Evolutionary conservation across 1,140 invertebrate species (phyloP).

Genomic region (Agrypnia vestita): DNA sequence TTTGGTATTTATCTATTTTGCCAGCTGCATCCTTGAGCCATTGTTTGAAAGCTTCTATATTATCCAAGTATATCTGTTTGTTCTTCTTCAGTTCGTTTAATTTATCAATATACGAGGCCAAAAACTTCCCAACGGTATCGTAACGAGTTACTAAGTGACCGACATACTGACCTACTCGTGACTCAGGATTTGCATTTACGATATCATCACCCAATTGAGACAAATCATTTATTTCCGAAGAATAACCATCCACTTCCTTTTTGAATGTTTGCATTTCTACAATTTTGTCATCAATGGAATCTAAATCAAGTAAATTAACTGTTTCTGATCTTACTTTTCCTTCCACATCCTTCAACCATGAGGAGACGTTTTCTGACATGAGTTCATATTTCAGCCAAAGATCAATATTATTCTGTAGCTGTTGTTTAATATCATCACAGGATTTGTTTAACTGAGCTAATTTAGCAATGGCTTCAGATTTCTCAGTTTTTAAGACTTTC

Average conservation of each 20-base stretch:
- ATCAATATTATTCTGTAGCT: slow-evolving; percentile 82
- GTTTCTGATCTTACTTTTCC: slow-evolving; percentile 83
- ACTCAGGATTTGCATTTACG: slow-evolving; percentile 84
- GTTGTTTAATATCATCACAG: slow-evolving; percentile 79
- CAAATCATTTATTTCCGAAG: slow-evolving; percentile 79
- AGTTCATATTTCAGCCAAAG: slow-evolving; percentile 88
- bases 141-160: slow-evolving; percentile 85
- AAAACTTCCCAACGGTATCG: slow-evolving; percentile 82
- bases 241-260: slow-evolving; percentile 77
- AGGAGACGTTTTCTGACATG: slow-evolving; percentile 82
- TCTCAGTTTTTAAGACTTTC: slow-evolving; percentile 76
- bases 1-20: slow-evolving; percentile 80
- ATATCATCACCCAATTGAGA: slow-evolving; percentile 81
- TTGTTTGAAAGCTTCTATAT: slow-evolving; percentile 81
- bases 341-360: slow-evolving; percentile 92
- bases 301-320: slow-evolving; percentile 79
- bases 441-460: slow-evolving; percentile 80
- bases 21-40: slow-evolving; percentile 86
- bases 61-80: slow-evolving; percentile 79
- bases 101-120: slow-evolving; percentile 79
- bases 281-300: slow-evolving; percentile 82
- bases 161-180: slow-evolving; percentile 85
- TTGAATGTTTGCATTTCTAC: slow-evolving; percentile 78
- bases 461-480: slow-evolving; percentile 78
- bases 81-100: slow-evolving; percentile 79